Evolutionary conservation across 2,888 invertebrate species (phyloP), one percentile per base, ranked within the genome.

Genomic region (Dione vanillae): DNA sequence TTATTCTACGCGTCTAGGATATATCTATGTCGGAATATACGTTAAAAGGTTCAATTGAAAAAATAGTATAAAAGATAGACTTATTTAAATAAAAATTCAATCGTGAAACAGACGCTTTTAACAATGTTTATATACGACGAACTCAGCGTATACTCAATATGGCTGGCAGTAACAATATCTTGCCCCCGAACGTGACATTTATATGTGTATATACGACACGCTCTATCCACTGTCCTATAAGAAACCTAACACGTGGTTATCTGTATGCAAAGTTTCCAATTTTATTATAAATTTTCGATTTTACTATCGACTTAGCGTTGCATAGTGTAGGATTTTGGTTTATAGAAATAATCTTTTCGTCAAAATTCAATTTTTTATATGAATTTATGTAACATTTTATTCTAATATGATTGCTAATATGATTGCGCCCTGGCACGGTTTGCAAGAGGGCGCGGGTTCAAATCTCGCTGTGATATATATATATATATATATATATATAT

Each of bases 201-300:
- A 61, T 45, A 27, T 16, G 45, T 27, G 59, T 43, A 59, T 43
- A 59, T 61, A 45, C 35, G 56, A 56, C 45, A 61, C 61, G 35
- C 45, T 35, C 56, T 56, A 56, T 40, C 43, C 61, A 11, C n/a
- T 45, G n/a, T 7, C 11, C 43, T 20, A 45, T 45, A 45, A 45
- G 61, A 61, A 27, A 16, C 61, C 45, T 45, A 43, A 61, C 45
- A 35, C 45, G 43, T n/a, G 45, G 45, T 45, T 61, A 61, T 61
- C 61, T 61, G n/a, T 27, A 43, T 43, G 27, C 61, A 45, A 45
- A 61, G 51, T 49, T 12, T 51, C 16, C 19, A 14, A 11, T 64
- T 49, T 64, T 40, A 20, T 37, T 51, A 64, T 64, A 64, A 47
- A 64, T 19, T 51, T 37, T 49, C 37, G 12, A 51, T 14, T 64